Evolutionary conservation across 2,113 vertebrate species (phyloP).

Genomic region (Anhinga anhinga): DNA sequence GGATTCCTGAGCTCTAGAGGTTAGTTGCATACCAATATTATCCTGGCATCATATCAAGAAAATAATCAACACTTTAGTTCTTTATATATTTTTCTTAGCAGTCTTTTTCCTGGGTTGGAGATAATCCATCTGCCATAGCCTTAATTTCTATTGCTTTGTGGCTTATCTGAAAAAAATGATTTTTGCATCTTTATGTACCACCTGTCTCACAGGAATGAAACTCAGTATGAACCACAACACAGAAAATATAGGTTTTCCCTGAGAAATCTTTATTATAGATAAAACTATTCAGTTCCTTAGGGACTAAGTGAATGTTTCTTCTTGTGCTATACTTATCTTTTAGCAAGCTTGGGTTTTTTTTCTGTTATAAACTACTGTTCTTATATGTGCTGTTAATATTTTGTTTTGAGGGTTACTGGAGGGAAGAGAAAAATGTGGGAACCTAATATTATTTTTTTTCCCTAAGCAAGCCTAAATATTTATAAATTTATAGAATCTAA

Average conservation of each 20-base stretch:
- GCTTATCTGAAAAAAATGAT: neutral
- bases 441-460: neutral
- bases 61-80: neutral
- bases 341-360: accelerated
- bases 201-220: neutral
- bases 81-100: neutral
- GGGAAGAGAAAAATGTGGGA: neutral
- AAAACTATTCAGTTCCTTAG: neutral
- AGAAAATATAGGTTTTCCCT: neutral
- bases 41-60: neutral
- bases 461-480: neutral
- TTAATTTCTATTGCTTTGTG: neutral
- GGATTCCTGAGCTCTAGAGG: neutral
- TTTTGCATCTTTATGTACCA: neutral
- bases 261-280: neutral
- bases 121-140: neutral
- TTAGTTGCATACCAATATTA: neutral
- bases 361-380: neutral
- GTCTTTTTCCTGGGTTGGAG: neutral
- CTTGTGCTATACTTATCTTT: neutral
- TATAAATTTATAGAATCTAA: neutral
- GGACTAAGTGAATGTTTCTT: neutral
- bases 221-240: neutral
- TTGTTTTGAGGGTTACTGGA: neutral
- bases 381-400: neutral